Conservation (phyloP, 2,888 invertebrate species). For the Latrodectus elegans region DNA sequence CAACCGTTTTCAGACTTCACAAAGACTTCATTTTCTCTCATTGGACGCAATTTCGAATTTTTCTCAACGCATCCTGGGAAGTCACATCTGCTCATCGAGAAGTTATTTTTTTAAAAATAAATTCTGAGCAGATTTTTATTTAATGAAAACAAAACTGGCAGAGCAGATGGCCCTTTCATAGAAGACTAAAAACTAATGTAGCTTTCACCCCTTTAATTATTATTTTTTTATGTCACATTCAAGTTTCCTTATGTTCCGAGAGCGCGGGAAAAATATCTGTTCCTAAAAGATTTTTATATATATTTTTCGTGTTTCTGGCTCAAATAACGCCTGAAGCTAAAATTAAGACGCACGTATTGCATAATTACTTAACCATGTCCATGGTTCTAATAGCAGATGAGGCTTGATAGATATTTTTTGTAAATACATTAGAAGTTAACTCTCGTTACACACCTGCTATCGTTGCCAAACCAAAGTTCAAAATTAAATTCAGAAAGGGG, state of each 20-base stretch:
- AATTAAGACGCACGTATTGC: not conserved
- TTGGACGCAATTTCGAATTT: too few species aligned
- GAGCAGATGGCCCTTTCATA: not conserved
- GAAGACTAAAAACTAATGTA: not conserved
- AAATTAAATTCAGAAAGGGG: not conserved
- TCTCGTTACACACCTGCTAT: conserved; percentile 2
- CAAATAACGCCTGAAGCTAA: not conserved
- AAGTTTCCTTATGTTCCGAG: not conserved
- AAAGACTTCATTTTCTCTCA: too few species aligned
- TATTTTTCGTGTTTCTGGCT: not conserved
- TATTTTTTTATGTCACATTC: too few species aligned
- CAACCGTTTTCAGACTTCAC: too few species aligned
- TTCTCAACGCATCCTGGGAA: too few species aligned
- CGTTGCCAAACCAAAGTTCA: not conserved
- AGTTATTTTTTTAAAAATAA: too few species aligned
- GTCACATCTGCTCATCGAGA: too few species aligned
- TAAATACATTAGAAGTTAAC: not conserved
- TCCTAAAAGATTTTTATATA: not conserved
- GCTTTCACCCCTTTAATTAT: not conserved
- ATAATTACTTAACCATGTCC: not conserved
- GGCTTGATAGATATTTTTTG: not conserved
- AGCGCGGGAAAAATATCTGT: not conserved
- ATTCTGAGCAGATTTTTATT: too few species aligned
- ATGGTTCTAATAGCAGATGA: not conserved
- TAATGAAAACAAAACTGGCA: not conserved